phyloP scores from a whole-genome alignment of 2,888 invertebrate genomes.

The Tenthredo livida region DNA sequence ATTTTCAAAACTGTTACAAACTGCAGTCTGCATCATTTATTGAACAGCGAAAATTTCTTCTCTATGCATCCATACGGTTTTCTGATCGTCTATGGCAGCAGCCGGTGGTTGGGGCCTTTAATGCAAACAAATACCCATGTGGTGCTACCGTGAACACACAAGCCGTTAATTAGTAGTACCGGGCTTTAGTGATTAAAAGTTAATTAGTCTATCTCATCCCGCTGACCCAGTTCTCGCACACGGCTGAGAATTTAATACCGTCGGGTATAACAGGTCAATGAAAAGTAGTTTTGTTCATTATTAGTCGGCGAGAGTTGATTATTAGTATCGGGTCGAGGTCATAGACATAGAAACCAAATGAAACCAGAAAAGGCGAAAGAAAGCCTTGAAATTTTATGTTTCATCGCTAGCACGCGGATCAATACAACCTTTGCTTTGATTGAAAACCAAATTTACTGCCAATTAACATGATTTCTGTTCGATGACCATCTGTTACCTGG shows the following conservation, averaged over 20 bases:
- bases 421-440: neutral
- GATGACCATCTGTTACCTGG: neutral
- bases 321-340: constrained; percentile 48
- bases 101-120: neutral
- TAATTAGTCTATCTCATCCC: constrained; percentile 62
- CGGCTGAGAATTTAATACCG: constrained; percentile 35
- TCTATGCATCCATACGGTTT: neutral
- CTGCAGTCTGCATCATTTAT: neutral
- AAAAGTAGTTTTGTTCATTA: constrained; percentile 51
- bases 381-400: constrained; percentile 26
- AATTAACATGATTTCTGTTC: neutral
- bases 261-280: constrained; percentile 40
- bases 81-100: neutral
- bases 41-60: neutral
- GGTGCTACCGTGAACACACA: constrained; percentile 33
- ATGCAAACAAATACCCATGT: neutral
- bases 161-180: constrained; percentile 41
- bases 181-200: constrained; percentile 64
- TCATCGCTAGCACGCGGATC: neutral
- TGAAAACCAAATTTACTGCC: neutral
- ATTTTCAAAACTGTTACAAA: neutral
- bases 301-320: constrained; percentile 46
- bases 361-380: constrained; percentile 31
- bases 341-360: neutral
- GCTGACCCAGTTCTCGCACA: constrained; percentile 27